Base-by-base conservation (phyloP, 2,113 vertebrate species). In the Bungarus multicinctus region DNA sequence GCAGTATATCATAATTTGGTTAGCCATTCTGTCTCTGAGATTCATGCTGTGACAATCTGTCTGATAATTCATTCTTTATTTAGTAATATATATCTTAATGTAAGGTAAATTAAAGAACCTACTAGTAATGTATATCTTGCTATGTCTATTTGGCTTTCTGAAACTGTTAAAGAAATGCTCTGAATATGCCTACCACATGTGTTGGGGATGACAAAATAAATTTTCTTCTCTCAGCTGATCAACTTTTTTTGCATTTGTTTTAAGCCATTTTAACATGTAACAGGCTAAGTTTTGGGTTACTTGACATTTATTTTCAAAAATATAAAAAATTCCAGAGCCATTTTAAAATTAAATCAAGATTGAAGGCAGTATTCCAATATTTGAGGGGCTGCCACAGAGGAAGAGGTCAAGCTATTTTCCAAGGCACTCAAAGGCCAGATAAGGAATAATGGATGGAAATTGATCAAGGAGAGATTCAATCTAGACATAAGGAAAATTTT, bases 1-100 rank as follows among this genome's bases (percentile, higher is more conserved):
- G 88, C 74, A 90, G 45, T 86, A 52, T 90, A 52, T 86, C 92
- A 90, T 93, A 93, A 93, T 93, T 93, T 86, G 88, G 92, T 90
- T 93, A 90, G 55, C 92, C 55, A 53, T 86, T 93, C 55, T 90
- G 45, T 22, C 74, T 90, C 54, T 93, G 88, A 90, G 69, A 60
- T 90, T 93, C 88, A 34, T 64, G 74, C 88, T 90, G 89, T 43
- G 55, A 86, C 23, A 47, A 39, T 86, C 74, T 74, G 50, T 52
- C 60, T 60, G 92, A 93, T 47, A 93, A 86, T 93, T 93, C 89
- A 93, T 93, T 90, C 54, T 89, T 55, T 86, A 89, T 90, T 93
- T 93, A 86, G 92, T 23, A 93, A 53, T 90, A 30, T 86, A 60
- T 93, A 86, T 90, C 88, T 90, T 93, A 90, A 90, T 93, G 74